These are phyloP conservation scores for Ganaspis brasiliensis DNA, from an alignment of 2,888 invertebrate species.

Conservation along the genomic window DNA sequence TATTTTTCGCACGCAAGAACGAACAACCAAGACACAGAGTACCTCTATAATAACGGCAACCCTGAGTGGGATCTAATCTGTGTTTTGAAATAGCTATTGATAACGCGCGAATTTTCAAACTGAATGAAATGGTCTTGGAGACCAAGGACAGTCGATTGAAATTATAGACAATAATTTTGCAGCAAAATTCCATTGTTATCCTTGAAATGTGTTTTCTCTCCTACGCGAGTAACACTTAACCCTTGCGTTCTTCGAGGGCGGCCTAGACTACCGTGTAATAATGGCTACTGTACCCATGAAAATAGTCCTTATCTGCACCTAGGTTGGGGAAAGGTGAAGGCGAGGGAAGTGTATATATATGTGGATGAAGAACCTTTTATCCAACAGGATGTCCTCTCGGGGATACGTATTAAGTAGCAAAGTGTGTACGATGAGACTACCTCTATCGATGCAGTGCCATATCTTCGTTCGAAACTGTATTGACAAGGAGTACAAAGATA, in stretches of 20 bases:
- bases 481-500: conserved; percentile 8
- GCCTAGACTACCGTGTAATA: conserved; percentile 36
- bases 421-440: conserved; percentile 69
- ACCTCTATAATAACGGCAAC: conserved; percentile 13
- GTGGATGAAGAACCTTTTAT: conserved; percentile 63
- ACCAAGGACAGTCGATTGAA: neutral
- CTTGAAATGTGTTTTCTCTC: conserved; percentile 40
- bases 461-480: conserved; percentile 50
- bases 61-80: conserved; percentile 38
- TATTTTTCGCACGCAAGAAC: conserved; percentile 18
- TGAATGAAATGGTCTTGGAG: conserved; percentile 7
- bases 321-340: conserved; percentile 52
- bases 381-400: conserved; percentile 66
- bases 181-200: conserved; percentile 33
- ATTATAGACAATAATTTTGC: conserved; percentile 24
- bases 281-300: conserved; percentile 58
- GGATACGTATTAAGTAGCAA: conserved; percentile 72
- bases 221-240: conserved; percentile 27
- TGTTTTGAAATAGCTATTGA: conserved; percentile 35
- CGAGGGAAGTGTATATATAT: conserved; percentile 51
- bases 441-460: conserved; percentile 67
- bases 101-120: neutral
- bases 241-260: conserved; percentile 11
- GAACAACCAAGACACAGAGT: neutral
- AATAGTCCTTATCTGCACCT: conserved; percentile 65